Evolutionary conservation across 2,113 vertebrate species (phyloP), one percentile per base, ranked within the genome.

Genomic region (Pelusios castaneus): DNA sequence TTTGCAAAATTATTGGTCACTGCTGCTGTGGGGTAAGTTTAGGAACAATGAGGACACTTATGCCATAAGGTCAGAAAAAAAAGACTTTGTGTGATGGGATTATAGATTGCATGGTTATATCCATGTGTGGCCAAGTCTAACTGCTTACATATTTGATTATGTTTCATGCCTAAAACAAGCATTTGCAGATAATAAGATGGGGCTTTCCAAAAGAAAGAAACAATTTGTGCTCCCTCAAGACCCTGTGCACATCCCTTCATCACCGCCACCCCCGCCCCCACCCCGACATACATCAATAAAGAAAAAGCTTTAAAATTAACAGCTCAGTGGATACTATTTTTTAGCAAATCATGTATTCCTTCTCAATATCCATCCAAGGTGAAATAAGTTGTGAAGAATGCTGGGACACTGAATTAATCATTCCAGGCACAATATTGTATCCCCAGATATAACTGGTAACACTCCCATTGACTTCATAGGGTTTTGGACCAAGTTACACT

Each of bases 1-100:
- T 95, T 76, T 81, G 45, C 89, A 80, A 5, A 93, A 95, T 70
- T 3, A 91, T 87, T 91, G 93, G 93, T 60, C 67, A 80, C n/a
- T 51, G n/a, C 91, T 27, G 11, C 2, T 73, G 49, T 63, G n/a
- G n/a, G n/a, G 85, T 75, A 41, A 14, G 24, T 75, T 24, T 27
- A 43, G 70, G 22, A 75, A 24, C 41, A 38, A 25, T 29, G 78
- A 82, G 84, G 51, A 84, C 55, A 47, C 45, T 86, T 49, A 55
- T 63, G 82, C 49, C 90, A 49, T 29, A 0, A 3, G 47, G 24
- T 43, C 12, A 70, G 70, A 82, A 75, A 54, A 55, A 84, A 14
- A 0, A 84, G 38, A 49, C 10, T 31, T 76, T 29, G n/a, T 29
- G n/a, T 88, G 63, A 45, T 81, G 55, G 85, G 17, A 67, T 67